Base-by-base conservation (phyloP, 2,113 vertebrate species). In the Saguinus midas region DNA sequence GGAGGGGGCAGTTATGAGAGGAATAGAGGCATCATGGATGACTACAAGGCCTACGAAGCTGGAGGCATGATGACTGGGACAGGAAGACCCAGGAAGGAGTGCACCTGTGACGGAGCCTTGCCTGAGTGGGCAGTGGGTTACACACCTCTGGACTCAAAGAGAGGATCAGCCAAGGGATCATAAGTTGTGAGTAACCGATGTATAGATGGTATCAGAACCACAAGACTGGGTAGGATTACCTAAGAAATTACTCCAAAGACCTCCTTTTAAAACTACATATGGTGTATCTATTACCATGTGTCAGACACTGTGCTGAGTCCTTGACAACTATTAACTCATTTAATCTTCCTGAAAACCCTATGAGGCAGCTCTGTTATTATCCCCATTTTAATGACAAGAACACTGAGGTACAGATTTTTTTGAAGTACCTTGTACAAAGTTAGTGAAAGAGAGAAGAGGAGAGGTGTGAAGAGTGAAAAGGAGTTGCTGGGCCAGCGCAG, bases 281-380 rank as follows among this genome's bases (percentile, higher is more conserved):
- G 45, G 25, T 37, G 12, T 55, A 23, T 73, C 43, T 27, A 43
- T 50, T 29, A 37, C 23, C 81, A 21, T 0, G 0, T 64, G 50
- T 29, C 11, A 40, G 86, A 52, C 35, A 57, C 29, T 21, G 8
- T 85, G 55, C 21, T 29, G 87, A 90, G 35, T 68, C 11, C 48
- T 35, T 89, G 23, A 16, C 16, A 89, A 52, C 29, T 82, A 45
- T 21, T 45, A 23, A 43, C 40, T 89, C 72, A 50, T 21, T 81
- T n/a, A 50, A 6, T 70, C 17, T 70, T 68, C 68, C 79, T 35
- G n/a, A 37, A 50, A 87, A 40, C 66, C 37, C 48, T 57, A 10
- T 21, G 25, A 73, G 14, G 35, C 25, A n/a, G 18, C 27, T 86
- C 45, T 20, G 0, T 35, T 48, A 48, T 40, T 81, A 75, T 27